Conservation (phyloP, 2,113 vertebrate species). For the Rhynchomys soricoides region DNA sequence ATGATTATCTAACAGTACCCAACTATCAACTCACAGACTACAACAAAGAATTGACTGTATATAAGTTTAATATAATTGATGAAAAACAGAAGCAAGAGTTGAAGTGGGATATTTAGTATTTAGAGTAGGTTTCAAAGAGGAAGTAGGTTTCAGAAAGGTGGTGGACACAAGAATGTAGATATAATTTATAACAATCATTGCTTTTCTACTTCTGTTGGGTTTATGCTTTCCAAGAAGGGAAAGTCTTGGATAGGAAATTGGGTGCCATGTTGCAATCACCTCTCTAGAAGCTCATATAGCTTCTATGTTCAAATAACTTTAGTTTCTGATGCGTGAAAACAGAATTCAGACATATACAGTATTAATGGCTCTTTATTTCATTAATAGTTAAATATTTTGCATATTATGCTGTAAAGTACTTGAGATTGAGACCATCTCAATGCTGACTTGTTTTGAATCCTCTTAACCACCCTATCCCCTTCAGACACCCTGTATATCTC, state of each 20-base stretch:
- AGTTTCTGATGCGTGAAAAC: conserved; percentile 4
- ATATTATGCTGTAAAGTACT: neutral
- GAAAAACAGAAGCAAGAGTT: neutral
- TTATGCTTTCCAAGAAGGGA: neutral
- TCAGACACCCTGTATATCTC: neutral
- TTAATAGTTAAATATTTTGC: neutral
- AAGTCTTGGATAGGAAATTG: neutral
- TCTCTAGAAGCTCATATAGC: neutral
- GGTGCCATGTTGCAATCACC: neutral
- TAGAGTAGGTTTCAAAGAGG: neutral
- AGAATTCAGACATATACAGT: neutral
- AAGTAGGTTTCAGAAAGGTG: neutral
- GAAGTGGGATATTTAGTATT: neutral
- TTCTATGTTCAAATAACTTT: neutral
- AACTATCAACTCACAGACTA: neutral
- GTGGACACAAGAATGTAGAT: neutral
- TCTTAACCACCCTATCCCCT: neutral
- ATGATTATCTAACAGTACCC: neutral
- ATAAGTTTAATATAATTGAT: neutral
- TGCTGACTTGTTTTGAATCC: neutral
- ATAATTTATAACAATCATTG: neutral
- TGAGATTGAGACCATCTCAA: neutral
- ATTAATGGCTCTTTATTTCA: conserved; percentile 6
- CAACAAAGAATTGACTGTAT: neutral
- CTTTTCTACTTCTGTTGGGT: neutral